phyloP scores from a whole-genome alignment of 2,797 vertebrate genomes.

The Gephyroberyx darwinii region DNA sequence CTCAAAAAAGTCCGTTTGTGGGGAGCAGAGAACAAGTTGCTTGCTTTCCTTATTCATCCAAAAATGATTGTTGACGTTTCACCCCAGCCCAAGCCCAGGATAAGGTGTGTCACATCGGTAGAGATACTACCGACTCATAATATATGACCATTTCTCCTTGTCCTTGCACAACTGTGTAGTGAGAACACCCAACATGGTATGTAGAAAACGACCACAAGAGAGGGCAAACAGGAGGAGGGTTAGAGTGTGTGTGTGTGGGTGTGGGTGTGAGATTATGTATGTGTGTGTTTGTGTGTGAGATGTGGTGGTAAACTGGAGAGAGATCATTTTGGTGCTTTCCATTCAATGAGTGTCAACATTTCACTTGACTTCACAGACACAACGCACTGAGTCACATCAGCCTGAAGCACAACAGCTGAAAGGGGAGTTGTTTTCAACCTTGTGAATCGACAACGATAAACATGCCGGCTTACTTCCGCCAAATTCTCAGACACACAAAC shows the following conservation, averaged over 20 bases:
- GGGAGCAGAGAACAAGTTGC: too few relatives aligned
- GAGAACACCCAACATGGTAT: slow-evolving; percentile 5
- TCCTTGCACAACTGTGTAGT: not conserved
- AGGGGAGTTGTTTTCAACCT: not conserved
- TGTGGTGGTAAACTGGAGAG: not conserved
- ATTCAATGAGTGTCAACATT: slow-evolving; percentile 10
- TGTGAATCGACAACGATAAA: slow-evolving; percentile 32
- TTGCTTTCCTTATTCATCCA: too few relatives aligned
- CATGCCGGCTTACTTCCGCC: slow-evolving; percentile 43
- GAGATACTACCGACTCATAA: not conserved
- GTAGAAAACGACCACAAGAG: slow-evolving; percentile 1
- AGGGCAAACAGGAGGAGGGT: not conserved
- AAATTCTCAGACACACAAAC: not conserved
- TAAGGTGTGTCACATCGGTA: not conserved
- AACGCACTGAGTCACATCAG: not conserved
- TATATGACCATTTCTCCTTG: not conserved
- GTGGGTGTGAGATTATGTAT: not conserved
- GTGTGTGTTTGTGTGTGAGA: not conserved
- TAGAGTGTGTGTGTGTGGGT: not conserved
- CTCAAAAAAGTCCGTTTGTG: too few relatives aligned
- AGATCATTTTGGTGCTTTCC: slow-evolving; percentile 67
- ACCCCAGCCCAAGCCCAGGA: not conserved
- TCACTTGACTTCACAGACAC: not conserved
- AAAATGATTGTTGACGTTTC: too few relatives aligned
- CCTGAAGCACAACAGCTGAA: not conserved